Evolutionary conservation across 1,140 invertebrate species (phyloP), one percentile per base, ranked within the genome.

Genomic region (Drepana arcuata): DNA sequence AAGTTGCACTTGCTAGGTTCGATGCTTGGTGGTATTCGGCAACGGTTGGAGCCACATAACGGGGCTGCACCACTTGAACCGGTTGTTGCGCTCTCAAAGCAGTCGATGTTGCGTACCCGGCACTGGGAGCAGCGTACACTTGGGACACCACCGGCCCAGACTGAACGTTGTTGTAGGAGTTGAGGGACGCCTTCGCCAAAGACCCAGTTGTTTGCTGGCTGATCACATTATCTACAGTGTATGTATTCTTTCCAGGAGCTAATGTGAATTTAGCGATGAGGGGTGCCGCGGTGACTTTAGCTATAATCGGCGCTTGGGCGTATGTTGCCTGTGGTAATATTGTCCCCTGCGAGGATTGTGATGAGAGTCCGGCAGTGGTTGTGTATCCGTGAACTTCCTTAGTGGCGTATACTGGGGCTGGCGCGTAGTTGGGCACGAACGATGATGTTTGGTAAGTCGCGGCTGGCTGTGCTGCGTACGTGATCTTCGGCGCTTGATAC

Each of bases 221-320:
- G 18, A 71, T 13, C 10, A 49, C 37, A 30, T 83, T 83, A 44
- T 81, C 69, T 11, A 62, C 39, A 6, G 49, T 43, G 21, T 57
- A 75, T 9, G 45, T 50, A 14, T 60, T 66, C 30, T 59, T 69
- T 1, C 58, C 41, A 6, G 80, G 73, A 25, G 62, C 29, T 2
- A 69, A 3, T 3, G 71, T 34, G 41, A 75, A 84, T 44, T 66
- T 71, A n/a, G 78, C 69, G 18, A 82, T 68, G 0, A 83, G 39
- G 2, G 82, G 82, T 33, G 83, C 81, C 2, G 75, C 79, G 7
- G 78, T 82, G 7, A 83, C 51, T 62, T 84, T 84, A 2, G 78
- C 68, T 14, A 84, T 66, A n/a, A 84, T 75, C 1, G 83, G 79
- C 7, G 79, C 72, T 52, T 80, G 81, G 7, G 78, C 78, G 29